Evolutionary conservation across 2,888 invertebrate species (phyloP).

Genomic region (Mylabris sibirica): DNA sequence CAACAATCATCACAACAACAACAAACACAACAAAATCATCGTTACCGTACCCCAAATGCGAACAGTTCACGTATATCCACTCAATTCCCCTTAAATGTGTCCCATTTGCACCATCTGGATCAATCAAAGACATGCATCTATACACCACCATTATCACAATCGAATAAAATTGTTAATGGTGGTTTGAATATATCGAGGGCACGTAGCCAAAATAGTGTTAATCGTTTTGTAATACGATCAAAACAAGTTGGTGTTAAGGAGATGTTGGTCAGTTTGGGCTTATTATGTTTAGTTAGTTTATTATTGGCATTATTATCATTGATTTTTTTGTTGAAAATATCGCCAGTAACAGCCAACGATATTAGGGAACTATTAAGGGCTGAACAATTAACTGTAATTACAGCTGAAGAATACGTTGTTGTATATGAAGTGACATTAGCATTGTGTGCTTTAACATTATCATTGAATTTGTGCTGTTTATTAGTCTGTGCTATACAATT

Average conservation of each 20-base stretch:
- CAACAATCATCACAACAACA: constrained; percentile 32
- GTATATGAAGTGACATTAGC: constrained; percentile 93
- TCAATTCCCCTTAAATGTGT: constrained; percentile 72
- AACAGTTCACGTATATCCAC: constrained; percentile 53
- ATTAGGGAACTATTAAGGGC: constrained; percentile 65
- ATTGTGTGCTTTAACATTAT: constrained; percentile 86
- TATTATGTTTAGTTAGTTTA: constrained; percentile 85
- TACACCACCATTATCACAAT: constrained; percentile 16
- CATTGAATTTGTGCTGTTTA: constrained; percentile 88
- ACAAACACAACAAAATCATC: constrained; percentile 46
- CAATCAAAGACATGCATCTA: constrained; percentile 26
- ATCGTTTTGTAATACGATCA: constrained; percentile 59
- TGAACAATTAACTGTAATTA: constrained; percentile 67
- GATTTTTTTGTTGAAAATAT: constrained; percentile 85
- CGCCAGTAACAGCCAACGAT: constrained; percentile 71
- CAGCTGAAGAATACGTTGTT: constrained; percentile 82
- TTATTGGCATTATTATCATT: constrained; percentile 83
- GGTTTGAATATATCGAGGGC: constrained; percentile 69
- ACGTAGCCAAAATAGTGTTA: constrained; percentile 57
- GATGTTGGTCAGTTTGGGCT: constrained; percentile 83
- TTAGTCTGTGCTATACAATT: constrained; percentile 94
- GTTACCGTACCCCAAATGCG: constrained; percentile 54
- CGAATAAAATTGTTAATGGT: constrained; percentile 61
- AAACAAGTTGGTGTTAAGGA: constrained; percentile 74
- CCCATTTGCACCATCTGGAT: constrained; percentile 69